Conservation (phyloP, 2,888 invertebrate species). For the Drosophila borealis region DNA sequence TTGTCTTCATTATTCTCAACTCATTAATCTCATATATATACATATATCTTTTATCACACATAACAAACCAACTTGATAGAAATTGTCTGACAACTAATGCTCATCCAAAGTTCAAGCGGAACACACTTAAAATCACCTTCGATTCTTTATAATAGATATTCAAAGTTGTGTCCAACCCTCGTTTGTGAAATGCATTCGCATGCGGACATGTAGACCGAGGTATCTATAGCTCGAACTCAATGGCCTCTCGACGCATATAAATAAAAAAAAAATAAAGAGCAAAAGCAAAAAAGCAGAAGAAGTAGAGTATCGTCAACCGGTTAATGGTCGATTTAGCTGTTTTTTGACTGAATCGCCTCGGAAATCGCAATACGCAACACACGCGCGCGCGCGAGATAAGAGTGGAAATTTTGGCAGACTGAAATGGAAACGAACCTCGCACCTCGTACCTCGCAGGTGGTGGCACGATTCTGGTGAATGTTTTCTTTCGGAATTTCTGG, state of each 20-base stretch:
- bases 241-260: conserved; percentile 22
- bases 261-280: too few relatives aligned
- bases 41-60: too few relatives aligned
- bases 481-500: not conserved
- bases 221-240: conserved; percentile 36
- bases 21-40: too few relatives aligned
- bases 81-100: too few relatives aligned
- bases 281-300: conserved; percentile 8
- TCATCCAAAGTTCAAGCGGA: too few relatives aligned
- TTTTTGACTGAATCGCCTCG: conserved; percentile 60
- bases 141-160: not conserved
- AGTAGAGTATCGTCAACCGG: conserved; percentile 47
- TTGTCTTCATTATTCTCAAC: too few relatives aligned
- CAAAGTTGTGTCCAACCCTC: conserved; percentile 4
- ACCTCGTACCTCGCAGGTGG: conserved; percentile 6
- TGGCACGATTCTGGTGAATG: conserved; percentile 7
- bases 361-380: conserved; percentile 36
- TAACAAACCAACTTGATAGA: too few relatives aligned
- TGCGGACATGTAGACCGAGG: conserved; percentile 28
- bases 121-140: too few relatives aligned
- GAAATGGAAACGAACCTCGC: conserved; percentile 15
- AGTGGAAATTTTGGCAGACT: conserved; percentile 60
- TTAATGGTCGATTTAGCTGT: conserved; percentile 70
- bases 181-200: conserved; percentile 23
- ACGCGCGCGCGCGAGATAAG: conserved; percentile 60